Evolutionary conservation across 1,140 invertebrate genomes (phyloP), one percentile per base, ranked within the genome.

Genomic region (Psix sp.): DNA sequence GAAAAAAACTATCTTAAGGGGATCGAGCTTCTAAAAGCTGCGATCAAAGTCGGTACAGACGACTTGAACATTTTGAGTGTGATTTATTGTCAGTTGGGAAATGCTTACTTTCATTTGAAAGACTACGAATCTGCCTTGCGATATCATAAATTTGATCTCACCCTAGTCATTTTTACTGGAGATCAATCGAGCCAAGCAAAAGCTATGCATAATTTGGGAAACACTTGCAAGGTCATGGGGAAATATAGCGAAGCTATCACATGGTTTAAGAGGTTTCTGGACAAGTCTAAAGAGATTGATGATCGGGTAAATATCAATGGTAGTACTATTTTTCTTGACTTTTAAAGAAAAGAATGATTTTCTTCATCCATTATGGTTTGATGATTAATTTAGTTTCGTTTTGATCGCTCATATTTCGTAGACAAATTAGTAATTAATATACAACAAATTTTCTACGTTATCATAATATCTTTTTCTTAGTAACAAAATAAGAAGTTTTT

Each of bases 211-310:
- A 99, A 99, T 85, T 87, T 99, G 5, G 98, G 97, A 2, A 99
- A 99, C 82, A 99, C 97, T 0, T 88, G 99, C 0, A 99, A 99
- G 89, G 96, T 98, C n/a, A 95, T 99, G 92, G 96, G 96, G 5
- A 93, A 96, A 79, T 99, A 96, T 88, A 94, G 97, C 77, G 96
- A 98, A 84, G 97, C 97, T 0, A 94, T 97, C 71, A 92, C 95
- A 11, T 99, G 96, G 80, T 98, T 97, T 85, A 93, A 96, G 80
- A 88, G 95, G 7, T 97, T 99, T 86, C 87, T 99, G 21, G 95
- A 96, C 76, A 94, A 99, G 42, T 96, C 96, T 0, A 90, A 93
- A 43, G 93, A 97, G 80, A 89, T 99, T 0, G 92, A 92, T 10
- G 97, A 99, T 84, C 93, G 91, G 83, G 90, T 91, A 51, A 52